Base-by-base conservation (phyloP, 92 coral and sea anemone species). In the Siderastrea siderea region DNA sequence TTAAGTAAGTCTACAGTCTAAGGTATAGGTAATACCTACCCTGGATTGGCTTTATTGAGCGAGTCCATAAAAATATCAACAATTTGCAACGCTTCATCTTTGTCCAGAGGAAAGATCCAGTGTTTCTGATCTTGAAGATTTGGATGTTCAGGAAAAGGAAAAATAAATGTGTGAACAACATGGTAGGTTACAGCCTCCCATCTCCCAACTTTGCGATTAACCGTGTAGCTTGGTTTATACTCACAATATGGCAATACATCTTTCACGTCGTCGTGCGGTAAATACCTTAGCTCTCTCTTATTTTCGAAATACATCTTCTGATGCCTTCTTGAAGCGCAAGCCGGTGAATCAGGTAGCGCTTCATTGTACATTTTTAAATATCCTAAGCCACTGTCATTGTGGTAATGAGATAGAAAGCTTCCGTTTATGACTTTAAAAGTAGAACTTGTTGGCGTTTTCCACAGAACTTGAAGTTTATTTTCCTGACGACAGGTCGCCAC, bases 211-310 rank as follows among this genome's bases (percentile, higher is more conserved):
- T 46, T 67, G 57, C 57, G 48, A 9, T 85, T 50, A 6, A 77
- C 55, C 1, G 52, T 53, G 78, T 95, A 95, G 49, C 89, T 91
- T 10, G 98, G 98, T 4, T 83, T 80, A 77, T 95, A 95, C 6
- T 77, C 68, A 15, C 93, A 93, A 44, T 65, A 70, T 9, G 95
- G 86, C 83, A 93, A 90, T 13, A 82, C 84, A 78, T 86, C 72
- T 60, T 78, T 64, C 7, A 93, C 65, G 55, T 72, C 84, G 7
- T 71, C 85, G 69, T 90, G 93, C 5, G 86, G 63, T 69, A 93
- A 60, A 58, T 90, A 77, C 1, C 81, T 66, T 57, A 85, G 49
- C 47, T 73, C 63, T 0, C 61, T n/a, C 15, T 70, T 68, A 1
- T 15, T 47, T 4, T 73, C 5, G 11, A 84, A 84, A 74, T 84